These are phyloP conservation scores for Parauchenoglanis ngamensis DNA, from an alignment of 2,797 vertebrate genomes.

Conservation along the genomic window DNA sequence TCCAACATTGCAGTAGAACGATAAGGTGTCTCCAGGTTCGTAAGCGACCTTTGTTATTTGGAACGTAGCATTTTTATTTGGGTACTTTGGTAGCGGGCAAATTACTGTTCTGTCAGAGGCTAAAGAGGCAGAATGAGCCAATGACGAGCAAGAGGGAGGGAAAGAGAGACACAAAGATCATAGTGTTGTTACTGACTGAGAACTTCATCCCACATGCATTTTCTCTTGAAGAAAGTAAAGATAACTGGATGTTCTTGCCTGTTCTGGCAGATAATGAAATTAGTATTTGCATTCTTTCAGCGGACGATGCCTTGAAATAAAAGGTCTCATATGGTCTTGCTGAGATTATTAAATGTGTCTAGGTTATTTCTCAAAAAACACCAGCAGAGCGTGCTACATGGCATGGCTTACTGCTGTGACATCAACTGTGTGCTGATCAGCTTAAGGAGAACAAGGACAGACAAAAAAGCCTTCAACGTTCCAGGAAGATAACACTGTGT, in stretches of 20 bases:
- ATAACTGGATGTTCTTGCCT: no score
- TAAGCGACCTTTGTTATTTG: neutral
- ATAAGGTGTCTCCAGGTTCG: neutral
- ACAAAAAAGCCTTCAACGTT: neutral
- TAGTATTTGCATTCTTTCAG: no score
- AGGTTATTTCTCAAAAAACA: neutral
- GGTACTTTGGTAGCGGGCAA: neutral
- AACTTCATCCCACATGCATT: neutral
- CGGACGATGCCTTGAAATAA: neutral
- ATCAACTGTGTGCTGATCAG: neutral
- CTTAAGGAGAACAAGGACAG: neutral
- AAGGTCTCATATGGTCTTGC: neutral
- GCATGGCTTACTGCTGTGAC: neutral
- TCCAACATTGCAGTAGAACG: neutral
- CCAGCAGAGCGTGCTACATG: neutral
- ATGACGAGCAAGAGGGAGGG: neutral
- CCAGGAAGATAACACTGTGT: no score
- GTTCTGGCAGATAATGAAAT: no score
- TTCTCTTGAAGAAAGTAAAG: neutral
- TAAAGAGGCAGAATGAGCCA: neutral
- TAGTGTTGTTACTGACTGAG: neutral
- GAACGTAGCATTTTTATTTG: neutral
- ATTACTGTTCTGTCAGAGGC: no score
- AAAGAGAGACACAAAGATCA: neutral
- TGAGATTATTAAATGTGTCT: neutral